Conservation (phyloP, 2,113 vertebrate species). For the Dromas ardeola region DNA sequence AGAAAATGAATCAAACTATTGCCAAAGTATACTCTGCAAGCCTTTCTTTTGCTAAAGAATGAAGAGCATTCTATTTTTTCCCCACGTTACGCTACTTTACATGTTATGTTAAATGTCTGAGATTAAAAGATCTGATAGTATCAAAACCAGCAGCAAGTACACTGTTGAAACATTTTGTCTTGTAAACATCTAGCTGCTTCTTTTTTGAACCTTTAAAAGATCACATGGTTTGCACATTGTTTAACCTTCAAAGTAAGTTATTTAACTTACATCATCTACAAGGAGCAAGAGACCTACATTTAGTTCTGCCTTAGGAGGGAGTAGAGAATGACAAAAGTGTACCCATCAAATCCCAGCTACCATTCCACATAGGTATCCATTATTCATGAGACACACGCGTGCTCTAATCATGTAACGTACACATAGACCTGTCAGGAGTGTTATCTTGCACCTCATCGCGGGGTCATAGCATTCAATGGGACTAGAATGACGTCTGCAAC, state of each 20-base stretch:
- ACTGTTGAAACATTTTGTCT: neutral
- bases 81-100: neutral
- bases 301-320: neutral
- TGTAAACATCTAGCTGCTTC: neutral
- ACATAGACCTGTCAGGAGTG: neutral
- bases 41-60: neutral
- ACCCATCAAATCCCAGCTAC: neutral
- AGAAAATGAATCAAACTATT: neutral
- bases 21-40: neutral
- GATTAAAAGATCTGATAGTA: neutral
- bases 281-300: neutral
- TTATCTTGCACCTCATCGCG: rapidly evolving
- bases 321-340: neutral
- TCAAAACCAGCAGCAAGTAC: neutral
- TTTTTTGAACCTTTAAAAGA: neutral
- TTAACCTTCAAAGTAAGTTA: neutral
- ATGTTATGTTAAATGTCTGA: neutral
- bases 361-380: neutral
- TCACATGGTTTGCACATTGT: neutral
- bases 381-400: neutral
- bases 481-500: neutral
- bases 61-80: neutral
- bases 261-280: neutral
- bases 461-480: neutral
- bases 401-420: neutral